phyloP scores from a whole-genome alignment of 2,113 vertebrate species.

The Chionomys nivalis region DNA sequence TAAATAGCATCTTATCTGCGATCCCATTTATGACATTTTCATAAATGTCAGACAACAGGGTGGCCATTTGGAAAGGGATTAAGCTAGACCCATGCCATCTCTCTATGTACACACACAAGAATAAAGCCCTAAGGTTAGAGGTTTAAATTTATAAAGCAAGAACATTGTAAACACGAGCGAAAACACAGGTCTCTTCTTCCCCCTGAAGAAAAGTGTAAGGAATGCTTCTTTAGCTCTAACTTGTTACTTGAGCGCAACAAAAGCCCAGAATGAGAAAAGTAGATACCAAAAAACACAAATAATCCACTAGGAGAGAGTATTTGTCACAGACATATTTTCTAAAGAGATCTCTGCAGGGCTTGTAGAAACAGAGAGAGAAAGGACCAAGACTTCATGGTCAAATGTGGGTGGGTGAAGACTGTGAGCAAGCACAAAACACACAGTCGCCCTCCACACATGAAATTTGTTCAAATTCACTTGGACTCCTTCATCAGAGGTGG shows the following conservation, averaged over 20 bases:
- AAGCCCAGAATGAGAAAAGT: background rate
- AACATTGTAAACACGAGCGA: background rate
- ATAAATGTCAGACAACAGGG: background rate
- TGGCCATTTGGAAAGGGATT: conserved; percentile 25
- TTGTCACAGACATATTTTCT: background rate
- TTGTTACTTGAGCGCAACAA: conserved; percentile 4
- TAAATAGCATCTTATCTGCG: background rate
- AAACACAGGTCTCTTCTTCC: conserved; percentile 11
- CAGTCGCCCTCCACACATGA: background rate
- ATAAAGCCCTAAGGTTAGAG: background rate
- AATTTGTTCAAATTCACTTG: conserved; percentile 13
- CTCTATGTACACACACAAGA: background rate
- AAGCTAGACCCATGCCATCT: background rate
- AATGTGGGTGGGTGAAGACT: background rate
- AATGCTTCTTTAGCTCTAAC: background rate
- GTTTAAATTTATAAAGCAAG: conserved; percentile 4
- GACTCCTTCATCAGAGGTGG: background rate
- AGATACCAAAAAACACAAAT: background rate
- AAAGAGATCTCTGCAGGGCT: background rate
- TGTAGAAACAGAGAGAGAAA: conserved; percentile 13
- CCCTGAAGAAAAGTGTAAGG: background rate
- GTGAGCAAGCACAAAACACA: background rate
- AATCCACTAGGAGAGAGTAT: conserved; percentile 7
- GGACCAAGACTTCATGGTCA: background rate
- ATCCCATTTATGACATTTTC: background rate